Evolutionary conservation across 2,113 vertebrate species (phyloP).

Genomic region (Peromyscus polionotus): DNA sequence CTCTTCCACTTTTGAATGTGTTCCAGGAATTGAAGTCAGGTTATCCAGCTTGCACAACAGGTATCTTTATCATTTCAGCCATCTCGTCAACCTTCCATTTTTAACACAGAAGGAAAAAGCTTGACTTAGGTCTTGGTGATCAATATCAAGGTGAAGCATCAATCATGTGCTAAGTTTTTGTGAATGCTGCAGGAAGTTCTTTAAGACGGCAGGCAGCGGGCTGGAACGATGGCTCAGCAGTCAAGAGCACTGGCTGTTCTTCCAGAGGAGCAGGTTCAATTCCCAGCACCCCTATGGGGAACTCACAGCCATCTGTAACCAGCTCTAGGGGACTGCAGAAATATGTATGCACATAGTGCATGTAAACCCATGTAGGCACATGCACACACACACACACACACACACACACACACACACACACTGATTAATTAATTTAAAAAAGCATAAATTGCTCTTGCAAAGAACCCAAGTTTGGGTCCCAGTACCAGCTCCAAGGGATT

Average conservation of each 20-base stretch:
- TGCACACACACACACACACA: background rate
- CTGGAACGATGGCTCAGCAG: background rate
- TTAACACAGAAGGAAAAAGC: background rate
- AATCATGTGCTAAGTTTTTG: background rate
- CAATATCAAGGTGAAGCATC: constrained; percentile 5
- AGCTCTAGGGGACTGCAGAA: background rate
- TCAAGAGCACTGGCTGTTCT: background rate
- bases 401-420: background rate
- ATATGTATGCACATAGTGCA: background rate
- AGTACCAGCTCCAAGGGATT: background rate
- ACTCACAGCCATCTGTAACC: background rate
- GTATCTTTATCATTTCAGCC: background rate
- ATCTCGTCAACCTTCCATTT: background rate
- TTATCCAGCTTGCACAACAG: background rate
- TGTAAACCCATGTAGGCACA: background rate
- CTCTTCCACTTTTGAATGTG: background rate
- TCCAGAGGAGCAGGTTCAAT: background rate
- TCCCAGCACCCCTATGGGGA: background rate
- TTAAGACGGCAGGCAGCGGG: background rate
- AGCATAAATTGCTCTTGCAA: background rate
- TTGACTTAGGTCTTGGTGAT: background rate
- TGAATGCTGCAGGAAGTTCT: background rate
- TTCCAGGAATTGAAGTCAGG: background rate
- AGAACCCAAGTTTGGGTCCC: background rate
- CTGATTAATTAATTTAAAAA: background rate